Evolutionary conservation across 37 sponge, comb jelly and placozoan genomes (phyloP), one percentile per base, ranked within the genome.

Genomic region (Beroe forskalii): DNA sequence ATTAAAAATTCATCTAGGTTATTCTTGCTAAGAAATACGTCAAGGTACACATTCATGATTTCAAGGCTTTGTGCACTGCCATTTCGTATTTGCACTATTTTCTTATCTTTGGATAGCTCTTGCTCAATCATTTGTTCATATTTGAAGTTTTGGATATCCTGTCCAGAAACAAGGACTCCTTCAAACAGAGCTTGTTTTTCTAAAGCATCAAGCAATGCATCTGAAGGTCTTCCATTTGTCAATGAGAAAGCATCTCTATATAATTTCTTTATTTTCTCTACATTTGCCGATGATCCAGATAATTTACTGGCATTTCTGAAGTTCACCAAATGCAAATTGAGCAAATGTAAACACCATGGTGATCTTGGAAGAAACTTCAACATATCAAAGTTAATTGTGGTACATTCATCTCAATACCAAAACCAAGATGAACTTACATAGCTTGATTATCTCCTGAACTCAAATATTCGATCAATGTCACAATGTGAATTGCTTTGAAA

Each of bases 151-250:
- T 80, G 86, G 23, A 80, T 20, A 6, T 80, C 86, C 55, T 80
- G 20, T 22, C 86, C 48, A 17, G 86, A 38, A 1, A 80, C 40
- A 33, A n/a, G 22, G 4, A 80, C 86, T n/a, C 86, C 86, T 9
- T 80, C 86, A n/a, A 6, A 23, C 40, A 42, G 40, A 25, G 86
- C 44, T 27, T 80, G 86, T 37, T 80, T 32, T 27, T 41, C 44
- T 19, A 80, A 37, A 25, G 86, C 86, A n/a, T 80, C 55, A 25
- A 80, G 86, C 6, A 80, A 42, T 43, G 37, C 86, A 24, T 4
- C 30, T 35, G 86, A 80, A n/a, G 86, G 86, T 25, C 86, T 32
- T 35, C 86, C 86, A 80, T 80, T 44, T 43, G 86, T 80, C 30
- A 80, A 44, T 23, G n/a, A 8, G 17, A 38, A 80, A 20, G 86